Base-by-base conservation (phyloP, 2,113 vertebrate species). In the Oncorhynchus masou region DNA sequence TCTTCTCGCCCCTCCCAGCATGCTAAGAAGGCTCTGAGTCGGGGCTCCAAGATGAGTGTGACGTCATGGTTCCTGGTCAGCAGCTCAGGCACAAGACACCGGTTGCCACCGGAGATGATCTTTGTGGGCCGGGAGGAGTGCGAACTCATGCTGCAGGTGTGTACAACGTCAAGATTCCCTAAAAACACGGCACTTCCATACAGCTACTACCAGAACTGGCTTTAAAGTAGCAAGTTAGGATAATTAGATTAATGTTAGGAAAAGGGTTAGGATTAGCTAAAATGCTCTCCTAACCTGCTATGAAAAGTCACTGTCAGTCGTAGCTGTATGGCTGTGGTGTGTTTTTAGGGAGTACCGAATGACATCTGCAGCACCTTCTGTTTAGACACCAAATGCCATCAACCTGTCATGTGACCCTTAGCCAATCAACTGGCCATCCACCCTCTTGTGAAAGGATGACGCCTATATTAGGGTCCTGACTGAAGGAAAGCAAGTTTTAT, bases 21-120 rank as follows among this genome's bases (percentile, higher is more conserved):
- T 96, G 96, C 85, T 71, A 85, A 85, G 85, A 87, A 79, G 80
- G 34, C 84, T 75, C 86, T 95, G 93, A 94, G 76, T 78, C 77
- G 85, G 70, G 69, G 88, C 24, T 12, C 87, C 91, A 95, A 94
- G 89, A 99, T 99, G 98, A 99, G 97, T 1, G 95, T 96, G 89
- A 99, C 97, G 0, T 98, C 97, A 68, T 99, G 98, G 97, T 99
- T 99, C 90, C 94, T 99, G 92, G 97, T 99, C 91, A 99, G 98
- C 95, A 96, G 96, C 92, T 90, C 95, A 0, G 97, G 98, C 87
- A 97, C 94, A 16, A 96, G 98, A 83, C 98, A 99, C 87, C 95
- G 98, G 66, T 93, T 99, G 83, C 98, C 98, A 0, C 93, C 95
- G 4, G 98, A 99, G 91, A 97, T 99, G 96, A 99, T 99, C 93